Conservation (phyloP, 2,797 vertebrate genomes). For the Hemibagrus guttatus region DNA sequence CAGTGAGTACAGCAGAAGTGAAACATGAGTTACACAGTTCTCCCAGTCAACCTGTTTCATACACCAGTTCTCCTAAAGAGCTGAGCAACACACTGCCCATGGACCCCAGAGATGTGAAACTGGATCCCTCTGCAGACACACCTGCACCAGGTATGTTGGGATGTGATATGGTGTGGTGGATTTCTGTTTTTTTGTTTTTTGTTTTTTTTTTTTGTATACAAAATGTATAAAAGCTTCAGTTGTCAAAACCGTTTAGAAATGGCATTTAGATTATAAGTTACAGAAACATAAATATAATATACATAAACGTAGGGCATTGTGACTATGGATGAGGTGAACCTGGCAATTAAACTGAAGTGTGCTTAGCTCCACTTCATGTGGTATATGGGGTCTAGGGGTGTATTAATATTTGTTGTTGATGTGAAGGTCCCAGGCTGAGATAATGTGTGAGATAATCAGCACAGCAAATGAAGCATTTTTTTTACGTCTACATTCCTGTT, state of each 20-base stretch:
- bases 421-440: neutral
- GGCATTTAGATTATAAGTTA: neutral
- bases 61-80: conserved; percentile 62
- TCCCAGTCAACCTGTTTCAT: conserved; percentile 67
- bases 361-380: neutral
- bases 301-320: neutral
- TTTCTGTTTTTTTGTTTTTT: conserved; percentile 4
- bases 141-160: conserved; percentile 47
- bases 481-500: neutral
- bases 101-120: conserved; percentile 71
- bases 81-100: conserved; percentile 68
- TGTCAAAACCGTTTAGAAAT: neutral
- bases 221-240: neutral
- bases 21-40: conserved; percentile 64
- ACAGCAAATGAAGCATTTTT: neutral
- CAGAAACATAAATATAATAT: no score
- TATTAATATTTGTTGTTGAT: neutral
- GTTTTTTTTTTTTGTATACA: neutral
- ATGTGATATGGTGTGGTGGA: neutral
- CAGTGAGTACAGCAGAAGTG: conserved; percentile 62
- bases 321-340: neutral
- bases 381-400: neutral
- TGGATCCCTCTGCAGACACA: conserved; percentile 68
- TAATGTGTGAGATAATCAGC: neutral
- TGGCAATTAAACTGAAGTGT: neutral